These are phyloP conservation scores for Leucophenga montana DNA, from an alignment of 2,888 invertebrate genomes.

Conservation along the genomic window DNA sequence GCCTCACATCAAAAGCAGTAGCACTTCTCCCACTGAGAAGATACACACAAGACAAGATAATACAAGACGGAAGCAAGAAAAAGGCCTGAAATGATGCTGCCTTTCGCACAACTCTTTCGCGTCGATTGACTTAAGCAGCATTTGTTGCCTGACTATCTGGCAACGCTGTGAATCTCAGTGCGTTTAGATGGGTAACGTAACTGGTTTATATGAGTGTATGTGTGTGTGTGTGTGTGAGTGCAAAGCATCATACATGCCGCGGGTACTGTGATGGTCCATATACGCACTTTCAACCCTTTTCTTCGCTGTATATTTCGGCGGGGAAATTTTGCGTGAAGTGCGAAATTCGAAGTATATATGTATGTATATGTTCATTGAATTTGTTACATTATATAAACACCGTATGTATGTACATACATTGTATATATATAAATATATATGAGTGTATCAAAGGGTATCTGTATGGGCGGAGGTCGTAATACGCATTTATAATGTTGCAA, in stretches of 20 bases:
- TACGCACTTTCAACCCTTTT: constrained; percentile 26
- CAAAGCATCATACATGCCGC: constrained; percentile 18
- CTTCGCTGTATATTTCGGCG: not conserved
- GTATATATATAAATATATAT: constrained; percentile 21
- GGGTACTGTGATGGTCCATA: constrained; percentile 1
- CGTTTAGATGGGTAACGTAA: constrained; percentile 1
- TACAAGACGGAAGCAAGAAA: not conserved
- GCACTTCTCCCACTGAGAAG: not conserved
- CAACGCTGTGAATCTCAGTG: constrained; percentile 28
- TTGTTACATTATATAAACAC: constrained; percentile 46
- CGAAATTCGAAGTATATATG: constrained; percentile 37
- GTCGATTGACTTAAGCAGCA: not conserved
- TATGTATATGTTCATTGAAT: constrained; percentile 50
- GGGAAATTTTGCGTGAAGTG: constrained; percentile 25
- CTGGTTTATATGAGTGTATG: not conserved
- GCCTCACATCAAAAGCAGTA: constrained; percentile 22
- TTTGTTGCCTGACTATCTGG: constrained; percentile 8
- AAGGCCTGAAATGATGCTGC: no score
- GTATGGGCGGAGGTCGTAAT: constrained; percentile 38
- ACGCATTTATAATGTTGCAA: constrained; percentile 59
- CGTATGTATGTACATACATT: constrained; percentile 30
- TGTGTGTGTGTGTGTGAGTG: constrained; percentile 26
- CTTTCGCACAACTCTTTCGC: constrained; percentile 51
- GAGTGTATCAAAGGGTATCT: constrained; percentile 31
- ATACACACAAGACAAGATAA: not conserved